A percentile compares a stretch with the other conserved stretches of the same genome.
phyloP scores from a whole-genome alignment of 2,888 invertebrate species.

The Synanthedon tipuliformis region DNA sequence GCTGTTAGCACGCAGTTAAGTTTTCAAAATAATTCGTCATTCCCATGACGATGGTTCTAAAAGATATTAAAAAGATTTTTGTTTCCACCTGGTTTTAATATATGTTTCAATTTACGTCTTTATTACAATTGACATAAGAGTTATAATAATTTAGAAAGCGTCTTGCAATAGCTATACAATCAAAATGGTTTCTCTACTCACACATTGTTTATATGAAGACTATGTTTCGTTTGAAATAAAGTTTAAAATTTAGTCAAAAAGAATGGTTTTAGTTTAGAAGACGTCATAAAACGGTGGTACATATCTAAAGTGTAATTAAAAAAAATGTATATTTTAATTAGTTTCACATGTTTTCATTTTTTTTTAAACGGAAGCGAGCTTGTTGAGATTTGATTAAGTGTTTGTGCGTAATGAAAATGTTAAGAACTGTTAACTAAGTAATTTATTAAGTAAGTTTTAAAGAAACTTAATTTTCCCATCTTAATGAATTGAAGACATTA shows the following conservation, averaged over 20 bases:
- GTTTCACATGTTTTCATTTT: constrained; percentile 14
- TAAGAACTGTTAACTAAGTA: background rate
- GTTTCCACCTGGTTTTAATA: no score
- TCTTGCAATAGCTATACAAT: no score
- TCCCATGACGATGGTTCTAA: constrained; percentile 13
- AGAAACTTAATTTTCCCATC: no score
- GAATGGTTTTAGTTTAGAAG: background rate
- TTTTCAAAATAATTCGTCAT: constrained; percentile 18
- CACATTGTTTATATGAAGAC: no score
- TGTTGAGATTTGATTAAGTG: constrained; percentile 13
- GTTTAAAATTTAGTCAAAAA: no score
- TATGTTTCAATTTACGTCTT: no score
- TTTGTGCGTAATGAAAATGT: constrained; percentile 5
- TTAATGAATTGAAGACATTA: no score
- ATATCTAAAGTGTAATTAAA: constrained; percentile 1
- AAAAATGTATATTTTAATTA: constrained; percentile 18
- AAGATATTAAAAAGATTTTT: background rate
- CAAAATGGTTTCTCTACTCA: no score
- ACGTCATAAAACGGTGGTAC: background rate
- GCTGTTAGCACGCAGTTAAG: constrained; percentile 23
- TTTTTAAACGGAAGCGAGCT: constrained; percentile 13
- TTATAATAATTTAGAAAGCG: no score
- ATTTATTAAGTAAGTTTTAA: no score
- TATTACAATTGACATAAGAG: no score
- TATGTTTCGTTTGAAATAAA: no score